Evolutionary conservation across 2,888 invertebrate genomes (phyloP).

Genomic region (Trichacis sp.): DNA sequence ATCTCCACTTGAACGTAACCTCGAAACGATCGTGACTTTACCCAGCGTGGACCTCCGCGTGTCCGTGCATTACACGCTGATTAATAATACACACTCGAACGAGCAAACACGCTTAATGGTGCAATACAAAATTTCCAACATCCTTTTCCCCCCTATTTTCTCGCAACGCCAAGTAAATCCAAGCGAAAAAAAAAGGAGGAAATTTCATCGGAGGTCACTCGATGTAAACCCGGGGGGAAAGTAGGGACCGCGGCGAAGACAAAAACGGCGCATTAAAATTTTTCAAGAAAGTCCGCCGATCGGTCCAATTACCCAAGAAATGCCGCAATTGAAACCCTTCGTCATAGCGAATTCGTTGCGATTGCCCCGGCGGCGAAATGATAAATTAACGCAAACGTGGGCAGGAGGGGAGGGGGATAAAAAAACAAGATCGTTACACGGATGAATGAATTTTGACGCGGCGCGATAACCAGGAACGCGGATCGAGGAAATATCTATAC

Average conservation of each 20-base stretch:
- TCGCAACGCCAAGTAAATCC: too few species aligned
- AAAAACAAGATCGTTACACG: neutral
- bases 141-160: neutral
- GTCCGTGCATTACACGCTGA: constrained; percentile 18
- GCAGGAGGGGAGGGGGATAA: too few species aligned
- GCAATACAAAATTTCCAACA: neutral
- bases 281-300: constrained; percentile 2
- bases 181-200: too few species aligned
- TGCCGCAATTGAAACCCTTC: too few species aligned
- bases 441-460: neutral
- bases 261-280: constrained; percentile 1
- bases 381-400: too few species aligned
- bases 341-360: too few species aligned
- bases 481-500: neutral
- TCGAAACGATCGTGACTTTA: constrained; percentile 23
- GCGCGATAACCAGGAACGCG: neutral
- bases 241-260: neutral
- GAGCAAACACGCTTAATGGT: neutral
- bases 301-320: neutral
- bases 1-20: constrained; percentile 24
- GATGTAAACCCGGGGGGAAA: neutral
- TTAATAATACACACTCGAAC: neutral
- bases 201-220: neutral
- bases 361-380: too few species aligned
- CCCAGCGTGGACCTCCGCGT: constrained; percentile 11